Conservation (phyloP, 2,888 invertebrate genomes). For the Drosophila meridionalis region DNA sequence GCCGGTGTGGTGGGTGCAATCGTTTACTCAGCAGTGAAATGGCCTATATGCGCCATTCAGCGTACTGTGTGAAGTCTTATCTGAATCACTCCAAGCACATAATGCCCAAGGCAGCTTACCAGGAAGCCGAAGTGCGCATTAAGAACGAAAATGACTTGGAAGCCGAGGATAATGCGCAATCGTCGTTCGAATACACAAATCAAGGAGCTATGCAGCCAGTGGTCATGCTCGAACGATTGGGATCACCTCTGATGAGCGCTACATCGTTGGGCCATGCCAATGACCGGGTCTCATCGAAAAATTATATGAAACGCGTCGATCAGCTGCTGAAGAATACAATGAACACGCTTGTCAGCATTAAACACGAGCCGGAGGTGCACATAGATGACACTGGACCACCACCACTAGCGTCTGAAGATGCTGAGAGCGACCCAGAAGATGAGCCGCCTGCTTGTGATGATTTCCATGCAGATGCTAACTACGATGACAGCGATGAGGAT, state of each 20-base stretch:
- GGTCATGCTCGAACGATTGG: conserved; percentile 78
- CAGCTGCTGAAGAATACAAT: conserved; percentile 82
- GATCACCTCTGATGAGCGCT: conserved; percentile 71
- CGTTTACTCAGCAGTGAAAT: conserved; percentile 68
- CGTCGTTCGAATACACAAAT: conserved; percentile 13
- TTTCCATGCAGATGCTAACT: conserved; percentile 40
- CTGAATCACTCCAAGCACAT: conserved; percentile 79
- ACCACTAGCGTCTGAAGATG: conserved; percentile 15
- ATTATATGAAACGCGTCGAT: conserved; percentile 82
- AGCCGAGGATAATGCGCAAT: conserved; percentile 34
- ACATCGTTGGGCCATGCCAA: conserved; percentile 47
- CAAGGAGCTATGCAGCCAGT: conserved; percentile 72
- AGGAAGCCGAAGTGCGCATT: conserved; percentile 73
- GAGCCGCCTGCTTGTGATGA: conserved; percentile 37
- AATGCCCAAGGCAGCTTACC: conserved; percentile 63
- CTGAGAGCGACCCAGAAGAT: conserved; percentile 47
- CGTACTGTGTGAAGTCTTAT: conserved; percentile 76
- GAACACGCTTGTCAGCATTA: conserved; percentile 83
- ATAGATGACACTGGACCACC: conserved; percentile 60
- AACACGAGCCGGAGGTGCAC: conserved; percentile 82
- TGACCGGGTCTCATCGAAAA: conserved; percentile 81
- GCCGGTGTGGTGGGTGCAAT: conserved; percentile 83
- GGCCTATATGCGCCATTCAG: conserved; percentile 80
- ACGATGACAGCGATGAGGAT: conserved; percentile 59
- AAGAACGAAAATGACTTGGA: conserved; percentile 81